A percentile compares a stretch with the other conserved stretches of the same genome.
Conservation (phyloP, 2,113 vertebrate species). For the Gallinago paraguaiae region DNA sequence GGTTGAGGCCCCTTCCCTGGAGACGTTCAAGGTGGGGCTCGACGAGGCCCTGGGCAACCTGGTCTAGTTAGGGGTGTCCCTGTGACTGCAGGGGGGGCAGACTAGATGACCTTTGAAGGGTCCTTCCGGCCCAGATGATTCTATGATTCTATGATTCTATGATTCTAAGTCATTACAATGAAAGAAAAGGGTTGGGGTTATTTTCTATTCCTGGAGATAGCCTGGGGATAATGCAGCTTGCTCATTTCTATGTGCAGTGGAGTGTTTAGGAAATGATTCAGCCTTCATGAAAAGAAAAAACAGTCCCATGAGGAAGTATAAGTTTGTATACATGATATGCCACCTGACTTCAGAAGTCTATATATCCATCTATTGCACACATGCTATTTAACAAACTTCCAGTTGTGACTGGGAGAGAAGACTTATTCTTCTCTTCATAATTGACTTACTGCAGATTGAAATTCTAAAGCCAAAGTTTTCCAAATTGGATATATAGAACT, state of each 20-base stretch:
- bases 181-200: background rate
- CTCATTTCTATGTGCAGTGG: background rate
- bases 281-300: background rate
- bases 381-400: background rate
- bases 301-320: background rate
- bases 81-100: no score
- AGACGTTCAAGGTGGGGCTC: no score
- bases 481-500: background rate
- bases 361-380: background rate
- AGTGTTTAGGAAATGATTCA: background rate
- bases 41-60: no score
- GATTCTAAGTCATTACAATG: background rate
- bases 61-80: no score
- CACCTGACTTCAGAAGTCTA: background rate
- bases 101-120: no score
- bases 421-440: background rate
- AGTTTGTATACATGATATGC: background rate
- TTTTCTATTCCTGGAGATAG: background rate
- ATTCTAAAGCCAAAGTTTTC: background rate
- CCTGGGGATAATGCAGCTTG: background rate
- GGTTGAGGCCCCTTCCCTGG: no score
- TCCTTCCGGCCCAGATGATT: no score
- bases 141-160: no score
- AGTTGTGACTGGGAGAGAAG: background rate
- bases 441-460: background rate